Evolutionary conservation across 1,140 invertebrate genomes (phyloP), one percentile per base, ranked within the genome.

Genomic region (Calycopis cecrops): DNA sequence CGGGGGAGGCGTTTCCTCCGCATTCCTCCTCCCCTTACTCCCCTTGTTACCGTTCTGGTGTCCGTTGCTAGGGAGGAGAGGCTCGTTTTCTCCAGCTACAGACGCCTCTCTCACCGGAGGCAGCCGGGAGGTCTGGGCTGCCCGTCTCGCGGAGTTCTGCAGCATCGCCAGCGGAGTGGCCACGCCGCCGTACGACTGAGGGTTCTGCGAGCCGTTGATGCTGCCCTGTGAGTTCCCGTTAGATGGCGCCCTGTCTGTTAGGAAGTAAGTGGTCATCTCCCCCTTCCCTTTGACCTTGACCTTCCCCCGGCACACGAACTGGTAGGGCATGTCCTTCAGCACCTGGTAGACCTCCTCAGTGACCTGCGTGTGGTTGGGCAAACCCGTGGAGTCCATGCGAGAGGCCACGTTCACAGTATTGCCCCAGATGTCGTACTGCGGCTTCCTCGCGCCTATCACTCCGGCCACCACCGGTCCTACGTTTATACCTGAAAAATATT

Each of bases 371-470:
- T 95, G 93, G 76, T 95, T 95, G 0, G 94, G 94, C 40, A 95
- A 87, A 0, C 95, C 94, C 0, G 95, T 96, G 2, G 94, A 95
- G 73, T 96, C 95, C 95, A 96, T 96, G 4, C 95, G 89, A 73
- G 94, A 96, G 1, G 97, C 97, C 2, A 98, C 94, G 84, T 97
- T 98, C 1, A 98, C 97, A 9, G 96, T 97, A 82, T 98, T 98
- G 1, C 97, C 97, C 96, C 96, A 98, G 68, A 98, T 98, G 76
- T 98, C 97, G 80, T 98, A 98, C 73, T 98, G 97, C 10, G 97
- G 97, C 82, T 98, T 98, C 44, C 95, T 89, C 0, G 96, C 96
- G 12, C 97, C 97, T 61, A 98, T 98, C 0, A 98, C 97, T 12
- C 97, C 97, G 9, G 97, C 96, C 7, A 98, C 96, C 2, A 97